Evolutionary conservation across 2,888 invertebrate genomes (phyloP), one percentile per base, ranked within the genome.

Genomic region (Amphiduros pacificus): DNA sequence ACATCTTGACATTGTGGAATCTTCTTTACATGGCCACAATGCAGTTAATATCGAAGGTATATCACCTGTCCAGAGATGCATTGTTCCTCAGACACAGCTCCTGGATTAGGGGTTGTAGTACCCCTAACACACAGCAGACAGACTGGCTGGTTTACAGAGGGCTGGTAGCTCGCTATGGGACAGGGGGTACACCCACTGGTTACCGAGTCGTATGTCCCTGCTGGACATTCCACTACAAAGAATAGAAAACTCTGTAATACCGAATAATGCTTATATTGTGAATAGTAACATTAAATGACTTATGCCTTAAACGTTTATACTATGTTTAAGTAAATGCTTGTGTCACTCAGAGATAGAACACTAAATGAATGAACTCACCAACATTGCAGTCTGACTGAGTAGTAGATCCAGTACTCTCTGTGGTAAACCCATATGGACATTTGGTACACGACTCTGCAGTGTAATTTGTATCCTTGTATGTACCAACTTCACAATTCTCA

Each of bases 371-470:
- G 1, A 40, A 60, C 66, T 64, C 61, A 76, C 77, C 71, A 49
- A 73, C 49, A 28, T 60, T 65, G 62, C 77, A 77, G 40, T 68
- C 55, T 9, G 52, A 24, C 14, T 52, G 6, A 9, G 91, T 90
- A 44, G 89, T 88, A 2, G 94, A 88, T 17, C 93, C 94, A 0
- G 89, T 85, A 31, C 87, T 87, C 64, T 90, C 89, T 0, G 97
- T 97, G 77, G 94, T 97, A 9, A 93, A 94, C 68, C 95, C 96
- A 73, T 89, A 88, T 0, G 96, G 94, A 81, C 98, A 98, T 66
- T 91, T 89, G 53, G 91, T 86, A 81, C 98, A 98, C 0, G 90
- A 87, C 1, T 93, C 93, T 85, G 95, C 94, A 49, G 94, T 88
- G n/a, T n/a, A n/a, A 65, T 92, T 92, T 74, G 90, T 88, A 76